phyloP scores from a whole-genome alignment of 2,113 vertebrate species.

The Muntiacus muntjak region DNA sequence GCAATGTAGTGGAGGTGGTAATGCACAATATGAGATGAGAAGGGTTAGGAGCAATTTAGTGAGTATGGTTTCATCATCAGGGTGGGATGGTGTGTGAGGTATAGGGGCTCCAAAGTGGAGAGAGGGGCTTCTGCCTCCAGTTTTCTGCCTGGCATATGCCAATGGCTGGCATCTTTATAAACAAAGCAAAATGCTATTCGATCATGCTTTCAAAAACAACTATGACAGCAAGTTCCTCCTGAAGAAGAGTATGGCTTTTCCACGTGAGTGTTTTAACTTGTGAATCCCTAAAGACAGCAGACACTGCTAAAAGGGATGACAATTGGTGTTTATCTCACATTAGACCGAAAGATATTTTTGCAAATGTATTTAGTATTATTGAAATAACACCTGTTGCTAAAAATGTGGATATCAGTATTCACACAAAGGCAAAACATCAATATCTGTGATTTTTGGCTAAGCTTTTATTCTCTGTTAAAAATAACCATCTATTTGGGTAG shows the following conservation, averaged over 20 bases:
- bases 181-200: background rate
- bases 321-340: background rate
- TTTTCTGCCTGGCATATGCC: background rate
- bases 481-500: background rate
- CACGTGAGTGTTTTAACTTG: background rate
- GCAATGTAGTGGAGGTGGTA: background rate
- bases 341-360: background rate
- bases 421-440: background rate
- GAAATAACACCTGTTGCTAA: background rate
- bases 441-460: background rate
- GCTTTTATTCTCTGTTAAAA: background rate
- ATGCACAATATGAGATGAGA: background rate
- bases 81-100: background rate
- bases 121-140: background rate
- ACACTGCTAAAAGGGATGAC: background rate
- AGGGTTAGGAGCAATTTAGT: slow-evolving; percentile 20
- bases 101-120: background rate
- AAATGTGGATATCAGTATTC: background rate
- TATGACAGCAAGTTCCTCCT: background rate
- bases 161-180: background rate
- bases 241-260: background rate
- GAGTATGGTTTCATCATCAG: background rate
- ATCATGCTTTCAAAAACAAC: background rate
- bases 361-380: background rate
- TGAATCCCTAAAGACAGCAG: background rate